Evolutionary conservation across 2,888 invertebrate genomes (phyloP).

Genomic region (Drosophila pullipes): DNA sequence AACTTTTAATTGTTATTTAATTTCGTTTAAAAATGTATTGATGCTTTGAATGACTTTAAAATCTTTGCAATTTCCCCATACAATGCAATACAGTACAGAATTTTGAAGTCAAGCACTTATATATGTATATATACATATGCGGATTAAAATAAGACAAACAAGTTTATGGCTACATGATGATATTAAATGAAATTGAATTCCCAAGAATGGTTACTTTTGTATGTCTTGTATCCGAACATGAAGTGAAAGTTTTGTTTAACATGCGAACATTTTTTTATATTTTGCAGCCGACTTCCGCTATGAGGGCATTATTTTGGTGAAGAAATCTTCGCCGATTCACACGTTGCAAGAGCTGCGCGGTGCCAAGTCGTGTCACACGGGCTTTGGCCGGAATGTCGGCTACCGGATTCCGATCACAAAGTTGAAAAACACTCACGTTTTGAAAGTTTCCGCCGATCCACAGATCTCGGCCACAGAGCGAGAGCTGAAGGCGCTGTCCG

Average conservation of each 20-base stretch:
- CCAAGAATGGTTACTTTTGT: neutral
- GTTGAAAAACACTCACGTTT: slow-evolving; percentile 89
- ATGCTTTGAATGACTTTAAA: neutral
- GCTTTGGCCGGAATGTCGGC: slow-evolving; percentile 94
- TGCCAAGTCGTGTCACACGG: slow-evolving; percentile 94
- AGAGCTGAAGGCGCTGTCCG: slow-evolving; percentile 92
- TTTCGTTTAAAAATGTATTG: neutral
- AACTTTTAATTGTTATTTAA: neutral
- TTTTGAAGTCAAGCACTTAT: neutral
- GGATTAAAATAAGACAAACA: neutral
- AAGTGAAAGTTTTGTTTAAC: neutral
- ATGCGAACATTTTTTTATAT: neutral
- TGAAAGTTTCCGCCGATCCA: slow-evolving; percentile 84
- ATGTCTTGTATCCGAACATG: neutral
- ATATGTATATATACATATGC: neutral
- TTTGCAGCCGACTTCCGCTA: slow-evolving; percentile 91
- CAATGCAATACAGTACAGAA: neutral
- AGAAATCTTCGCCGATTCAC: slow-evolving; percentile 90
- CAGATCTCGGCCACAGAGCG: slow-evolving; percentile 88
- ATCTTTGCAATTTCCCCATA: neutral
- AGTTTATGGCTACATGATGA: neutral
- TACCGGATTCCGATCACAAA: slow-evolving; percentile 93
- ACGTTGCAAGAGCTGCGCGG: slow-evolving; percentile 90
- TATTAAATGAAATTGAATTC: neutral
- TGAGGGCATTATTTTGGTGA: slow-evolving; percentile 92